Conservation (phyloP, 2,113 vertebrate genomes). For the Entelurus aequoreus region DNA sequence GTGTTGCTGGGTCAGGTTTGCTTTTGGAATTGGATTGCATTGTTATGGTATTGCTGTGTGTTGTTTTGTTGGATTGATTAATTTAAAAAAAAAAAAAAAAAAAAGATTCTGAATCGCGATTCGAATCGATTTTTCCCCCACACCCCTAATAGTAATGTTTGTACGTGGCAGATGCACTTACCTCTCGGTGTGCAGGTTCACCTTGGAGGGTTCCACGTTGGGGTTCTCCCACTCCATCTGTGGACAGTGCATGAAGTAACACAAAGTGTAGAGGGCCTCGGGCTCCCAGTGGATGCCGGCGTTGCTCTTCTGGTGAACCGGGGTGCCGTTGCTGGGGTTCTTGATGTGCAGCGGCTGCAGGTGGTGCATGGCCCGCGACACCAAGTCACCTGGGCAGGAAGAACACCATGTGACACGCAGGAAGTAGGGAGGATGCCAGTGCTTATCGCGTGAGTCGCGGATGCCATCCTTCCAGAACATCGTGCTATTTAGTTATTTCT, state of each 20-base stretch:
- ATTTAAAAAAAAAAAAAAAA: no score
- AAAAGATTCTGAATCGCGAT: no score
- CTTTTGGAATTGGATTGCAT: no score
- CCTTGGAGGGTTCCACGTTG: constrained; percentile 92
- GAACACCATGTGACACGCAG: no score
- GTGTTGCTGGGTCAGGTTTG: no score
- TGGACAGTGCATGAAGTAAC: constrained; percentile 99
- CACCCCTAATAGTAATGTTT: no score
- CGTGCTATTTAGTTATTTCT: no score
- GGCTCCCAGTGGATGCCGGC: constrained; percentile 88
- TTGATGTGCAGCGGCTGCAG: constrained; percentile 90
- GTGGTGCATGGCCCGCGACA: constrained; percentile 94
- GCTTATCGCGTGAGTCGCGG: no score
- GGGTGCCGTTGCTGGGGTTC: constrained; percentile 84
- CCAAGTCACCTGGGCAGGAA: constrained; percentile 82
- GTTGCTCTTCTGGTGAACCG: constrained; percentile 81
- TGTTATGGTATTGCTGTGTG: no score
- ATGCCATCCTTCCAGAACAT: no score
- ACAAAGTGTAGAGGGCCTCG: constrained; percentile 92
- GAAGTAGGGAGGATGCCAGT: neutral
- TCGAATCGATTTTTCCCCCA: no score
- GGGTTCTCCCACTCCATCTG: constrained; percentile 99
- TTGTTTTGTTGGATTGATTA: no score
- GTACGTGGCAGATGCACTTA: constrained; percentile 48
- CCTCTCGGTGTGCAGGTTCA: constrained; percentile 93